A percentile compares a stretch with the other conserved stretches of the same genome.
Conservation (phyloP, 2,797 vertebrate genomes). For the Oreortyx pictus region DNA sequence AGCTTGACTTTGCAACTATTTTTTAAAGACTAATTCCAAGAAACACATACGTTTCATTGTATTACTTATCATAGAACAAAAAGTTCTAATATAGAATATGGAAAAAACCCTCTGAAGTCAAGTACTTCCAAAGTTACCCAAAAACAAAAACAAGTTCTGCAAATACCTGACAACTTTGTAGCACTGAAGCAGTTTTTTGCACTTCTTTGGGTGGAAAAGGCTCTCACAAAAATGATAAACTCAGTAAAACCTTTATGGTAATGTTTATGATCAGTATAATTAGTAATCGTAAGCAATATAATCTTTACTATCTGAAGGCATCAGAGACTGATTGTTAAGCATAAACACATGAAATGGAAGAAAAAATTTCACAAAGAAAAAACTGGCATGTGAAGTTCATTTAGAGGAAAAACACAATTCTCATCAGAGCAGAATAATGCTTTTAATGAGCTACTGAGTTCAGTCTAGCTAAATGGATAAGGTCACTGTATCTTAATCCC, state of each 20-base stretch:
- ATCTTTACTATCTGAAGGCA: neutral
- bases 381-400: neutral
- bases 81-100: neutral
- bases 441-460: neutral
- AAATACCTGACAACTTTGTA: neutral
- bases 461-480: neutral
- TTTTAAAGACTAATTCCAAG: neutral
- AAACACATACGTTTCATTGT: neutral
- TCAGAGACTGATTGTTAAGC: neutral
- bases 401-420: neutral
- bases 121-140: neutral
- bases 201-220: neutral
- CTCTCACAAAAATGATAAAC: neutral
- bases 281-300: neutral
- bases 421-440: conserved; percentile 18
- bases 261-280: neutral
- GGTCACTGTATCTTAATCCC: neutral
- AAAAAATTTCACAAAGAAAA: neutral
- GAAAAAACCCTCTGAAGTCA: neutral
- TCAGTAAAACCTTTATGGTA: neutral
- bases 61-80: neutral
- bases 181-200: neutral
- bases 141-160: neutral
- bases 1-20: neutral
- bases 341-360: neutral